Base-by-base conservation (phyloP, 92 coral and sea anemone genomes). In the Micromussa lordhowensis region DNA sequence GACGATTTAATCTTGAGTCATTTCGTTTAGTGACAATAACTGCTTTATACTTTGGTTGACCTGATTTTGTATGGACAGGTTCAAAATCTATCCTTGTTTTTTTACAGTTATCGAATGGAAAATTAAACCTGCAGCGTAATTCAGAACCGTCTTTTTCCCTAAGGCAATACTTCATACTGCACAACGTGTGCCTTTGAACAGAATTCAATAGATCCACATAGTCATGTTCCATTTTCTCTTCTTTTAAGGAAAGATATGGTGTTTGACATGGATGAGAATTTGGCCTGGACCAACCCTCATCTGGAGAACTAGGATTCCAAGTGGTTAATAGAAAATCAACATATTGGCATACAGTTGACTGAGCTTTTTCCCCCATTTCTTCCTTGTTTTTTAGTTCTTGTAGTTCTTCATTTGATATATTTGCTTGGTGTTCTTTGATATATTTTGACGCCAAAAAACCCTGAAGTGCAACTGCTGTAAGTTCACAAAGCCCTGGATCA, bases 271-370 rank as follows among this genome's bases (percentile, higher is more conserved):
- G 95, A 83, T 94, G 95, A 90, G 61, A 24, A 68, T 71, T 70
- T 77, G 95, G 97, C 84, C 92, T 92, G 74, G 89, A 82, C 91
- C 94, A 94, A n/a, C 94, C 94, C 53, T 94, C 89, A 34, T 94
- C 92, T 78, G 95, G 97, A 85, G 88, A 82, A 53, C 88, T 85
- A 31, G 97, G 97, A 88, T 94, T 94, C 90, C 92, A 92, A 48
- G 95, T 94, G 5, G 92, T 72, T 58, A 90, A 59, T 51, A 94
- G 22, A 84, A 92, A 94, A 82, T 92, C 91, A 63, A 92, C 97
- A 90, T 92, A 94, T 61, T 92, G 88, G 64, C 94, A 94, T 80
- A 94, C 89, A 54, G 59, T 76, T 66, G 82, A 58, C 92, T 92
- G 91, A 28, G 97, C 97, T 55, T 92, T 51, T 58, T 64, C 58